These are phyloP conservation scores for Aix galericulata DNA, from an alignment of 2,113 vertebrate species.

Conservation along the genomic window DNA sequence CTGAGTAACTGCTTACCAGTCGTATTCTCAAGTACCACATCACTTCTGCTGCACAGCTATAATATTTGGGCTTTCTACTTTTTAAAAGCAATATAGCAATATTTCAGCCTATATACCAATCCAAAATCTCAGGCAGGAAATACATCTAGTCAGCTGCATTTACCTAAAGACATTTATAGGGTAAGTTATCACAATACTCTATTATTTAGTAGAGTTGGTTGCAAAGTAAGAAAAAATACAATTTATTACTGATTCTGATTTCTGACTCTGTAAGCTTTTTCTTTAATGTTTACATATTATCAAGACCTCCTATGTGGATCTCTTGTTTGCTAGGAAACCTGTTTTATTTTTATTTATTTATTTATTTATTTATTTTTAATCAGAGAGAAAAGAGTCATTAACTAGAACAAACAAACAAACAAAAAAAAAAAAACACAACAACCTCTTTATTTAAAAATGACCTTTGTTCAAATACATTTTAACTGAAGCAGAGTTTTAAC, in stretches of 20 bases:
- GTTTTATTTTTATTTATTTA: not conserved
- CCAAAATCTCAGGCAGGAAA: not conserved
- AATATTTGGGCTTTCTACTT: not conserved
- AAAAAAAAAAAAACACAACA: rapidly evolving
- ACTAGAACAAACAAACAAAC: not conserved
- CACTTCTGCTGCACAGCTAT: constrained; percentile 2
- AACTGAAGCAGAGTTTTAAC: not conserved
- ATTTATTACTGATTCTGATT: not conserved
- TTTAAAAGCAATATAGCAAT: not conserved
- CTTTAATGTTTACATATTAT: not conserved
- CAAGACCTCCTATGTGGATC: not conserved
- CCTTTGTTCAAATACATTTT: not conserved
- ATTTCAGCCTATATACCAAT: not conserved
- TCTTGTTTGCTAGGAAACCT: not conserved
- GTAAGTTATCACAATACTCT: not conserved
- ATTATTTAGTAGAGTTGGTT: not conserved
- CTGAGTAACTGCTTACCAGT: not conserved
- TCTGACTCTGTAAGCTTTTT: not conserved
- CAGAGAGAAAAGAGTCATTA: not conserved
- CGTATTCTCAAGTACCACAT: not conserved
- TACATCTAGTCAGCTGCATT: not conserved
- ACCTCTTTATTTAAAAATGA: not conserved
- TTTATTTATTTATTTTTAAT: not conserved
- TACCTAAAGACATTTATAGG: not conserved
- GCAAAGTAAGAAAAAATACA: not conserved